Percentiles rank a stretch among this genome's conserved stretches.
Conservation (phyloP, 2,113 vertebrate species). For the Pygoscelis adeliae region DNA sequence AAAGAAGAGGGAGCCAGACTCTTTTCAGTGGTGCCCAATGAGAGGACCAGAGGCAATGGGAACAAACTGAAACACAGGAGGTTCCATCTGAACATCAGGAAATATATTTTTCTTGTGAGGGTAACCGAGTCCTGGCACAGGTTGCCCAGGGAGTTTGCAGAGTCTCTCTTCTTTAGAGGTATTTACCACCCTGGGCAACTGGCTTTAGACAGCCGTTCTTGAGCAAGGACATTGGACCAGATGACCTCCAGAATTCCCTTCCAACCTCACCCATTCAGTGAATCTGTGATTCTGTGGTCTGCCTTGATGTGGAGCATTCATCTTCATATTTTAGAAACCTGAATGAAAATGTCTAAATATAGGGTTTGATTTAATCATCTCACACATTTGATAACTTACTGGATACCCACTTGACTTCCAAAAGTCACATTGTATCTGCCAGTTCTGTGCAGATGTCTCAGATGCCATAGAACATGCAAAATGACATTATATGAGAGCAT, state of each 20-base stretch:
- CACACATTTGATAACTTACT: not conserved
- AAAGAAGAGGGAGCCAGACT: not conserved
- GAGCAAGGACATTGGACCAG: not conserved
- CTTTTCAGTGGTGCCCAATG: not conserved
- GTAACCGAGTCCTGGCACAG: fast-evolving
- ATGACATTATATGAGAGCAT: not conserved
- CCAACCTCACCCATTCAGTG: not conserved
- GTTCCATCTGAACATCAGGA: not conserved
- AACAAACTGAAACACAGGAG: not conserved
- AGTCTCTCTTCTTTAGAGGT: not conserved
- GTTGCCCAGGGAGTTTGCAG: not conserved
- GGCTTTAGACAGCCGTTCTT: not conserved
- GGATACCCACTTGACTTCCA: not conserved
- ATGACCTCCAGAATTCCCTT: not conserved
- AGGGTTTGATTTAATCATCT: not conserved
- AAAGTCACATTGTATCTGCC: not conserved
- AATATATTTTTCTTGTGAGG: not conserved
- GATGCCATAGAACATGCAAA: not conserved
- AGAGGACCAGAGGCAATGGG: not conserved
- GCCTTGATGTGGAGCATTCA: not conserved
- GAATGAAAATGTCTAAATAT: not conserved
- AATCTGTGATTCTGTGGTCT: not conserved
- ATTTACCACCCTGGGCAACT: not conserved
- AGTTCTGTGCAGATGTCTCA: not conserved
- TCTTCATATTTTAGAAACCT: not conserved